A percentile compares a stretch with the other conserved stretches of the same genome.
Evolutionary conservation across 2,888 invertebrate species (phyloP).

Genomic region (Caenorhabditis imperialis): DNA sequence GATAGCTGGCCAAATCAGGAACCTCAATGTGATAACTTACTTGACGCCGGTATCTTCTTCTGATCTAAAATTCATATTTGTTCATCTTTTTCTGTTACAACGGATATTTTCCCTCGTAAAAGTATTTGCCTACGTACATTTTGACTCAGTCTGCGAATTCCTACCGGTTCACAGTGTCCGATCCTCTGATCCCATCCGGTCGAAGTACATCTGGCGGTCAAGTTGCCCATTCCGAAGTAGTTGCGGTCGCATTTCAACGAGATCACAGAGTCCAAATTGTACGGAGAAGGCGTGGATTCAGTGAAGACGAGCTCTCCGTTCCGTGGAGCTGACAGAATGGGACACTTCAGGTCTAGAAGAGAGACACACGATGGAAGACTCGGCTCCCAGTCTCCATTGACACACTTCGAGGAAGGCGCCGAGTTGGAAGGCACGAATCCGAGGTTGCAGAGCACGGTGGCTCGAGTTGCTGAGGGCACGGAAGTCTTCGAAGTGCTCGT

Average conservation of each 20-base stretch:
- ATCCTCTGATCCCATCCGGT: constrained; percentile 54
- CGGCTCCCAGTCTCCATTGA: constrained; percentile 44
- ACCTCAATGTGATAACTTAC: constrained; percentile 16
- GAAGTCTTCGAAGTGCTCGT: constrained; percentile 4
- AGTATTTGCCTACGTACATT: constrained; percentile 18
- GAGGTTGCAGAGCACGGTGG: constrained; percentile 54
- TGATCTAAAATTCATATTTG: constrained; percentile 9
- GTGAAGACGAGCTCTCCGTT: constrained; percentile 55
- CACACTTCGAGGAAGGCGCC: constrained; percentile 36
- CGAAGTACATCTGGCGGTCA: constrained; percentile 39
- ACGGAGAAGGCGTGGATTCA: constrained; percentile 35
- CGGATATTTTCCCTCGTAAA: background rate
- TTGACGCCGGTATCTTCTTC: constrained; percentile 31
- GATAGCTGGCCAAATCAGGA: constrained; percentile 1
- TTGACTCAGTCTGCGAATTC: constrained; percentile 23
- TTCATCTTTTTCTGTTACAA: background rate
- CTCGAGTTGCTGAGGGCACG: constrained; percentile 52
- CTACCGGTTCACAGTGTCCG: constrained; percentile 49
- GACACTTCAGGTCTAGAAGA: constrained; percentile 43
- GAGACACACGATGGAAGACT: constrained; percentile 42
- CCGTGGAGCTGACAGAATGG: constrained; percentile 35
- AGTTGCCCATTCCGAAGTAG: constrained; percentile 43
- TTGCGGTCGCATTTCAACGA: constrained; percentile 47
- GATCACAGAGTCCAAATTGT: constrained; percentile 29
- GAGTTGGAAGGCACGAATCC: constrained; percentile 49